Base-by-base conservation (phyloP, 2,113 vertebrate genomes). In the Gavialis gangeticus region DNA sequence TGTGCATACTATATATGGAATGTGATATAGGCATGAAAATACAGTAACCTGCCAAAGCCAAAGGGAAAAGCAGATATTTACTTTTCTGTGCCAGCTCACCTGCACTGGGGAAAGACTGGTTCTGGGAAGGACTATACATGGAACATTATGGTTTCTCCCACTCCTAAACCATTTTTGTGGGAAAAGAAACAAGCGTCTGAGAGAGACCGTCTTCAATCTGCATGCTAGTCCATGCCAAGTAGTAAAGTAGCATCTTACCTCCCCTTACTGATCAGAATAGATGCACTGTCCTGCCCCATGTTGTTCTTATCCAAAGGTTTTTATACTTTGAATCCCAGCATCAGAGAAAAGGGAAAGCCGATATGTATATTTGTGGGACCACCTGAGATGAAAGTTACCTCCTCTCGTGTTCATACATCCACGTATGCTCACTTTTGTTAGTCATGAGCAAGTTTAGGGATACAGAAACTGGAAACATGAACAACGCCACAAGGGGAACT, bases 391-490 rank as follows among this genome's bases (percentile, higher is more conserved):
- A 75, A 15, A 2, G 0, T 12, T 12, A 71, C 22, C 30, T 37
- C 82, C 21, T 92, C 69, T 82, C 77, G n/a, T 4, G 24, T 24
- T 55, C 37, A 75, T 15, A 34, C 34, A 34, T 69, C 66, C 46
- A 21, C 18, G 21, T 69, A 22, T 21, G 22, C 34, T 15, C 11
- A 2, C 30, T 69, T 46, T 25, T 2, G 0, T 0, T 18, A 13
- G 63, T 63, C 59, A 63, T 79, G 56, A 64, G 76, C 92, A 60
- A 5, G 37, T n/a, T 92, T 22, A 79, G 0, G 0, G 67, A 71
- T 13, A 15, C 71, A 66, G 77, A 96, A 90, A 46, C 34, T 34
- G 56, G 60, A n/a, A 94, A 66, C 0, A 1, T 1, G 85, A 37
- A 69, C 57, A 84, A 77, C 81, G 64, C 34, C 89, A 60, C 25